Percentiles rank a stretch among this genome's conserved stretches.
Evolutionary conservation across 92 coral and sea anemone genomes (phyloP).

Genomic region (Hydrozoanthus gracilis): DNA sequence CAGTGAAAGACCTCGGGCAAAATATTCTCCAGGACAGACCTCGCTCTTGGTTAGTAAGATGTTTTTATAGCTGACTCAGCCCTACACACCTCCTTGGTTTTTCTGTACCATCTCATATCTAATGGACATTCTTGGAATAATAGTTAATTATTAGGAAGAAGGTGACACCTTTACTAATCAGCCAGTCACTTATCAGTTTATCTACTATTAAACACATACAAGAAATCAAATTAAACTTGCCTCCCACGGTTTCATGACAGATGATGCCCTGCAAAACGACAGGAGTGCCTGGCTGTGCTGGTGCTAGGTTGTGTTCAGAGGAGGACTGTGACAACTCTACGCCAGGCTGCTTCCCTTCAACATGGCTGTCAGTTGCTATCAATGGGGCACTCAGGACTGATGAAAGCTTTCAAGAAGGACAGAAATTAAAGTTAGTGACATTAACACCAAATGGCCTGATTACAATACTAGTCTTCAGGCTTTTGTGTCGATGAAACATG

Average conservation of each 20-base stretch:
- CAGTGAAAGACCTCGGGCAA: no score
- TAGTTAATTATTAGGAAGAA: no score
- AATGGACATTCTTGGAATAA: no score
- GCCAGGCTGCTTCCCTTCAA: conserved; percentile 51
- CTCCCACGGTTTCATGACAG: conserved; percentile 93
- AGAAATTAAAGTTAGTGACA: neutral
- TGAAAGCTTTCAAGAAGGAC: conserved; percentile 18
- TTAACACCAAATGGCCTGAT: no score
- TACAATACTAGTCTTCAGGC: no score
- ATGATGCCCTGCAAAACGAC: conserved; percentile 90
- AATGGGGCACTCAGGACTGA: neutral
- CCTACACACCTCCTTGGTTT: no score
- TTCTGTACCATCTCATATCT: no score
- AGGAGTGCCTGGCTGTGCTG: conserved; percentile 91
- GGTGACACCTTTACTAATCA: neutral
- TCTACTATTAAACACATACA: neutral
- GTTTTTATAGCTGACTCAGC: no score
- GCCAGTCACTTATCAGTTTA: neutral
- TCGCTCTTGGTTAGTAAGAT: no score
- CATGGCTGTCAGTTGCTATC: neutral
- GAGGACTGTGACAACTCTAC: conserved; percentile 51
- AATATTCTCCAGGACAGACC: no score
- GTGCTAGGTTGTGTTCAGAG: conserved; percentile 65
- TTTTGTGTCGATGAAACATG: neutral
- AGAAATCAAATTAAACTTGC: conserved; percentile 42